phyloP scores from a whole-genome alignment of 2,888 invertebrate genomes.

The Sinodicranocentrus sp. region DNA sequence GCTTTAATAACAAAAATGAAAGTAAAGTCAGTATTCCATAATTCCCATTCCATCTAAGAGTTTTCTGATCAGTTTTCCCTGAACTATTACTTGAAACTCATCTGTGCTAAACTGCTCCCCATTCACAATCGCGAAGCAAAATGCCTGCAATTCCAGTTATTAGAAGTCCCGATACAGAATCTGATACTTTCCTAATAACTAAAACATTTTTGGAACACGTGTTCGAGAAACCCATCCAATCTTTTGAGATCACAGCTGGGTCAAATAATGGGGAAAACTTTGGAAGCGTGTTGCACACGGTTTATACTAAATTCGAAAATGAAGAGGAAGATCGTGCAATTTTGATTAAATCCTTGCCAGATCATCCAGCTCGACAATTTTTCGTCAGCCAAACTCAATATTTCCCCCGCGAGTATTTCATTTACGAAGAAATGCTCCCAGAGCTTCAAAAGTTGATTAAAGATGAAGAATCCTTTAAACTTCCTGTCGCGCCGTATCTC shows the following conservation, averaged over 20 bases:
- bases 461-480: not conserved
- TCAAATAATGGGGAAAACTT: conserved; percentile 56
- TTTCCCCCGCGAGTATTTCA: conserved; percentile 53
- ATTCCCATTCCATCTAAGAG: too few relatives aligned
- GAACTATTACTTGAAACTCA: too few relatives aligned
- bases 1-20: too few relatives aligned
- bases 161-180: too few relatives aligned
- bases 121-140: too few relatives aligned
- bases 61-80: too few relatives aligned
- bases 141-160: too few relatives aligned
- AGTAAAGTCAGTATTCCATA: too few relatives aligned
- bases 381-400: conserved; percentile 49
- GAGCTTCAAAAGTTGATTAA: not conserved
- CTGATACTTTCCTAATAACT: conserved; percentile 5
- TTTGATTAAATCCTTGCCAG: conserved; percentile 66
- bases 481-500: not conserved
- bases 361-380: conserved; percentile 55
- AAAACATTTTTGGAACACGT: conserved; percentile 7
- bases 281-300: conserved; percentile 39
- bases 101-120: too few relatives aligned
- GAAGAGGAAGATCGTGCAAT: not conserved
- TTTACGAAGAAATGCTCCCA: not conserved
- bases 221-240: not conserved
- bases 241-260: not conserved
- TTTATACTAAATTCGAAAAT: not conserved